These are phyloP conservation scores for Cochlearius cochlearius DNA, from an alignment of 2,113 vertebrate genomes.

Conservation along the genomic window DNA sequence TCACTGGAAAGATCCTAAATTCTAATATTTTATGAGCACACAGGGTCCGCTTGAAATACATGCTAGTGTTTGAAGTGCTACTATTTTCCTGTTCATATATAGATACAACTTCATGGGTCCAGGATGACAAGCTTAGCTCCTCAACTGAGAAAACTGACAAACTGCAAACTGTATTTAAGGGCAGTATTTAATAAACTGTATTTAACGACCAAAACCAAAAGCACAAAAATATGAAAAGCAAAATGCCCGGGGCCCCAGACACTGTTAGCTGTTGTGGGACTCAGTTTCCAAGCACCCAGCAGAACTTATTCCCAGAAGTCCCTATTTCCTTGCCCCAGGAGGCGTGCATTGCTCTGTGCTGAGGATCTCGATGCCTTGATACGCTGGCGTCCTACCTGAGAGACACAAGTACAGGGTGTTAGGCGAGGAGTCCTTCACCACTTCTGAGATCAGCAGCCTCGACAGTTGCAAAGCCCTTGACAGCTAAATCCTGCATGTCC, in stretches of 20 bases:
- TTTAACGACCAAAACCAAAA: background rate
- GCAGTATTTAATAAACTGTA: too few species aligned
- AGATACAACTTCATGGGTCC: background rate
- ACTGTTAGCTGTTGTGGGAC: background rate
- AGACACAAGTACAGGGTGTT: background rate
- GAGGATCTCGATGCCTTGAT: background rate
- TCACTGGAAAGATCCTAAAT: background rate
- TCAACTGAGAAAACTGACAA: background rate
- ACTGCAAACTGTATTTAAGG: background rate
- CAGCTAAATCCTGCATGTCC: background rate
- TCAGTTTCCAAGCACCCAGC: background rate
- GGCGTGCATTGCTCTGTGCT: background rate
- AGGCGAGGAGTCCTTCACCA: accelerated
- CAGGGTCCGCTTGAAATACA: background rate
- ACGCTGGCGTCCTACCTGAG: background rate
- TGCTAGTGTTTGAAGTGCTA: background rate
- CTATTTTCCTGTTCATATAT: background rate
- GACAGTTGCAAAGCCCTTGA: background rate
- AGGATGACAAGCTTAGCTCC: background rate
- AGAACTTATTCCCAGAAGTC: background rate
- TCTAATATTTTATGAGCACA: background rate
- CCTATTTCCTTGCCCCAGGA: background rate
- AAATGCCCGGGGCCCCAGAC: background rate
- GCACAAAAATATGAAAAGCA: background rate
- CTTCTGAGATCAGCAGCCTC: background rate